Percentiles rank a stretch among this genome's conserved stretches.
Conservation (phyloP, 2,888 invertebrate genomes). For the Leptothorax acervorum region DNA sequence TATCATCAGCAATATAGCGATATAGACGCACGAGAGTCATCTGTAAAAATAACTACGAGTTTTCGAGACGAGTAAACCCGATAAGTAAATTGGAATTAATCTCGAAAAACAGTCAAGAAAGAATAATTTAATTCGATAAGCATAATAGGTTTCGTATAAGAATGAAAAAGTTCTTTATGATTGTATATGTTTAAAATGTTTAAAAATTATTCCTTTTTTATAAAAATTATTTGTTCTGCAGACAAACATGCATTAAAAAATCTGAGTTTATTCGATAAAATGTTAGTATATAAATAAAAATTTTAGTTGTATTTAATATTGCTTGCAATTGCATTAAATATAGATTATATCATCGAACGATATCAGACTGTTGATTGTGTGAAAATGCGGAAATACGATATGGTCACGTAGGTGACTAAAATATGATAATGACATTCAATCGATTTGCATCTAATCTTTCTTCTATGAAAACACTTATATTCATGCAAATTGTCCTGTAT, state of each 20-base stretch:
- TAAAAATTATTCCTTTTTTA: not conserved
- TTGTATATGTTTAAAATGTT: not conserved
- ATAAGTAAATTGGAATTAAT: conserved; percentile 18
- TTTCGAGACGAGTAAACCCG: not conserved
- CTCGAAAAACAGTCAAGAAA: not conserved
- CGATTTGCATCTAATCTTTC: conserved; percentile 20
- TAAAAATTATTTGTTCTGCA: not conserved
- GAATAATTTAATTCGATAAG: conserved; percentile 16
- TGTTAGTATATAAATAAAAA: not conserved
- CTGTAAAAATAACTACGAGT: conserved; percentile 34
- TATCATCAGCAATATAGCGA: conserved; percentile 18
- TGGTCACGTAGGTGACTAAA: conserved; percentile 2
- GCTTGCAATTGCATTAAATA: not conserved
- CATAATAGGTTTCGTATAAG: not conserved
- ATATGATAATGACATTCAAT: conserved; percentile 21
- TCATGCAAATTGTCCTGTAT: not conserved
- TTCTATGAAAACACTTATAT: conserved; percentile 2
- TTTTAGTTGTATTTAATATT: not conserved
- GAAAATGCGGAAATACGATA: conserved; percentile 13
- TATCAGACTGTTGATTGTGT: not conserved
- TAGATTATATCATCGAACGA: not conserved
- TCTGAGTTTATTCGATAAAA: not conserved
- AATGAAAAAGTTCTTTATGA: not conserved
- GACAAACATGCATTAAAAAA: not conserved
- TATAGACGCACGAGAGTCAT: conserved; percentile 25